These are phyloP conservation scores for Anaspis maculata DNA, from an alignment of 2,888 invertebrate species.

Conservation along the genomic window DNA sequence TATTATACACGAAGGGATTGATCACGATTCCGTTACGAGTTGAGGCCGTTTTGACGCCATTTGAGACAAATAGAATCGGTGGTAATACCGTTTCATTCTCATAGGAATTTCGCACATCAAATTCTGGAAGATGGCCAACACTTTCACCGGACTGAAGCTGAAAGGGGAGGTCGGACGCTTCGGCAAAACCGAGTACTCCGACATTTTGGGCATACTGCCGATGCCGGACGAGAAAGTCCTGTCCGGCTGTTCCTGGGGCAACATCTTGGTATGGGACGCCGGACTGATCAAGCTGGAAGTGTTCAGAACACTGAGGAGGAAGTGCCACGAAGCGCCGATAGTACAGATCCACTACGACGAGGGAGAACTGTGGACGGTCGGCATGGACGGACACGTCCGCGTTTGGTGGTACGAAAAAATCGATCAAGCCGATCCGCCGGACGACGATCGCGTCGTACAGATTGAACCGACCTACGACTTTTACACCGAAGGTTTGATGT, in stretches of 20 bases:
- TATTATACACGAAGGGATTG: too few relatives aligned
- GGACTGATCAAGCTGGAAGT: constrained; percentile 82
- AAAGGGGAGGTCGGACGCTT: constrained; percentile 84
- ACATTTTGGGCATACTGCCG: constrained; percentile 74
- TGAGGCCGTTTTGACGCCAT: too few relatives aligned
- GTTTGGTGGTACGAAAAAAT: constrained; percentile 90
- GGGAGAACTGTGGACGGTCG: constrained; percentile 40
- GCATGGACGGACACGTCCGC: constrained; percentile 69
- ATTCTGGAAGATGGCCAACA: constrained; percentile 88
- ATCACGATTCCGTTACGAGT: too few relatives aligned
- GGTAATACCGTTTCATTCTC: too few relatives aligned
- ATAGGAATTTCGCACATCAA: constrained; percentile 69
- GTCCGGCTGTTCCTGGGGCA: constrained; percentile 86
- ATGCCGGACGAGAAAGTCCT: constrained; percentile 86
- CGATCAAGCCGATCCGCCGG: constrained; percentile 77
- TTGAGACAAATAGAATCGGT: too few relatives aligned
- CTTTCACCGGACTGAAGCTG: constrained; percentile 85
- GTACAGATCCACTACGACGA: constrained; percentile 48
- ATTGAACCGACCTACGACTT: constrained; percentile 82
- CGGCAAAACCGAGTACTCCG: constrained; percentile 87
- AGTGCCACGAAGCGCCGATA: constrained; percentile 70
- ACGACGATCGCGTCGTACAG: constrained; percentile 70
- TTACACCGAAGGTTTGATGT: constrained; percentile 43
- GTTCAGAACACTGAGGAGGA: constrained; percentile 58
- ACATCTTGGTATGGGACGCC: constrained; percentile 85